Percentiles rank a stretch among this genome's conserved stretches.
These are phyloP conservation scores for Anolis carolinensis DNA, from an alignment of 2,113 vertebrate genomes.

Conservation along the genomic window DNA sequence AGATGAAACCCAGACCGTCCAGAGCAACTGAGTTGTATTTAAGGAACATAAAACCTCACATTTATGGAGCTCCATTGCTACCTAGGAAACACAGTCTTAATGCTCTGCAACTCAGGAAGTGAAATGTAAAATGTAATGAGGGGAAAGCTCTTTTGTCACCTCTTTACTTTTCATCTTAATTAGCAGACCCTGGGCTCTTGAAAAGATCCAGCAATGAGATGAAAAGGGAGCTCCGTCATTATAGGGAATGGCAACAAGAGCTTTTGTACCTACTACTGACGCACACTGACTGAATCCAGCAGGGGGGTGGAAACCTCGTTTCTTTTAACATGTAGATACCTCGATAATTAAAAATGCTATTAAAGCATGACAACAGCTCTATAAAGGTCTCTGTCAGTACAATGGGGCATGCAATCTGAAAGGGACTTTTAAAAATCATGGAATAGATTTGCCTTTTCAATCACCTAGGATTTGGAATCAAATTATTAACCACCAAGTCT, in stretches of 20 bases:
- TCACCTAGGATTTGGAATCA: background rate
- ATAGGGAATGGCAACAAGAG: slow-evolving; percentile 8
- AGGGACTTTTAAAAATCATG: background rate
- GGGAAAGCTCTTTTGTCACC: slow-evolving; percentile 28
- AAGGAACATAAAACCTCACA: slow-evolving; percentile 32
- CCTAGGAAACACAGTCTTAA: slow-evolving; percentile 37
- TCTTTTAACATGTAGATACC: slow-evolving; percentile 30
- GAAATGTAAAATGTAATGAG: slow-evolving; percentile 53
- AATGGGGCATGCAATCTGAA: background rate
- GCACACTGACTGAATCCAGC: background rate
- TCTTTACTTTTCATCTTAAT: slow-evolving; percentile 55
- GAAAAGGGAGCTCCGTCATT: slow-evolving; percentile 41
- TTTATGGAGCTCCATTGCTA: slow-evolving; percentile 46
- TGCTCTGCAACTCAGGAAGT: slow-evolving; percentile 24
- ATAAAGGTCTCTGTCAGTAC: background rate
- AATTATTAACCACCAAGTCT: background rate
- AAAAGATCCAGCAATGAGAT: slow-evolving; percentile 28
- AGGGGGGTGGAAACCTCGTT: background rate
- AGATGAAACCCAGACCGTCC: slow-evolving; percentile 26
- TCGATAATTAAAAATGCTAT: slow-evolving; percentile 40
- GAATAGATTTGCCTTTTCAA: background rate
- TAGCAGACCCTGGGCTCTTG: slow-evolving; percentile 41
- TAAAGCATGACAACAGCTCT: background rate
- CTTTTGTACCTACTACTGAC: slow-evolving; percentile 34
- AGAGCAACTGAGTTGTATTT: background rate